Percentiles rank a stretch among this genome's conserved stretches.
phyloP scores from a whole-genome alignment of 2,113 vertebrate genomes.

The Mobula birostris region DNA sequence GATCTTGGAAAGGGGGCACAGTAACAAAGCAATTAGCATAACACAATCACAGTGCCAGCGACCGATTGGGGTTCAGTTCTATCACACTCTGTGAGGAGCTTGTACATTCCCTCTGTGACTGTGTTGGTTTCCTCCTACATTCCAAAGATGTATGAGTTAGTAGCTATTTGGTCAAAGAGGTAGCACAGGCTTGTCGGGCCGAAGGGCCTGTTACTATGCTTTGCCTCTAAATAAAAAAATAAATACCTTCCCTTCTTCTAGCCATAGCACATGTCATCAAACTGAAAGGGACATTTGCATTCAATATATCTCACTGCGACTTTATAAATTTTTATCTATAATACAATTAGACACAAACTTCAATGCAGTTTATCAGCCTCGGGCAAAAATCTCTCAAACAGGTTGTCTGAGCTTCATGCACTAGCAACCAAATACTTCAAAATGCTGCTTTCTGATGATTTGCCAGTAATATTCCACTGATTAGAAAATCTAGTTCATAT shows the following conservation, averaged over 20 bases:
- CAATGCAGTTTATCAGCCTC: background rate
- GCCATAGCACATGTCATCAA: background rate
- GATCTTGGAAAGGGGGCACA: background rate
- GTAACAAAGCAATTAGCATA: no score
- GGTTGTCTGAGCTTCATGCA: slow-evolving; percentile 23
- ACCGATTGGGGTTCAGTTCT: no score
- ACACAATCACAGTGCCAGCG: no score
- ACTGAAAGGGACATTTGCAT: background rate
- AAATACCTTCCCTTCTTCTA: background rate
- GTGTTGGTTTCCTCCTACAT: no score
- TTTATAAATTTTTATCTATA: background rate
- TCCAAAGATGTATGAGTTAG: no score
- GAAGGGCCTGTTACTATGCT: no score
- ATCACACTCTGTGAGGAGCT: no score
- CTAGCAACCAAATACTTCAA: background rate
- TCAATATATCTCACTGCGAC: background rate
- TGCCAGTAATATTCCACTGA: slow-evolving; percentile 26
- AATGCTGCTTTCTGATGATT: slow-evolving; percentile 30
- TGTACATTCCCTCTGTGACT: no score
- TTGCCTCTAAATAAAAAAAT: no score
- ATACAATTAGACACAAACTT: background rate
- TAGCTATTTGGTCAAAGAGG: no score
- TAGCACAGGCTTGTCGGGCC: no score
- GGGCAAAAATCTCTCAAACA: background rate
- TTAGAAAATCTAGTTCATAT: slow-evolving; percentile 15